Evolutionary conservation across 2,797 vertebrate species (phyloP).

Genomic region (Schizothorax lantsangensis): DNA sequence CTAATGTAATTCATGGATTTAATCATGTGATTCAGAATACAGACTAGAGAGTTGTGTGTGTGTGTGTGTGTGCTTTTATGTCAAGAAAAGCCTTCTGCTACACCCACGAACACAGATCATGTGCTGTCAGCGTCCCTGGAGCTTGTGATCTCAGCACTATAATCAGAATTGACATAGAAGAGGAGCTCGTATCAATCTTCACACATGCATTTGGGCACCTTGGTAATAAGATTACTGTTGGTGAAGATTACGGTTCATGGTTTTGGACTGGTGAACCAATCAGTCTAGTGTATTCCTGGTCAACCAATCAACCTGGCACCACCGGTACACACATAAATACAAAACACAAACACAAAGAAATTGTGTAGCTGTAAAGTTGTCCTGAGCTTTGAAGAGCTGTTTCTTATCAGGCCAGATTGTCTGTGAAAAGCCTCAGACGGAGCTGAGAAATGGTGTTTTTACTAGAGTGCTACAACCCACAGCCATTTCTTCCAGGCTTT

Average conservation of each 20-base stretch:
- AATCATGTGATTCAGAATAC: neutral
- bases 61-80: neutral
- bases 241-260: neutral
- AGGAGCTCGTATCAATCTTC: slow-evolving; percentile 24
- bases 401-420: slow-evolving; percentile 20
- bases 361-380: neutral
- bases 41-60: neutral
- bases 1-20: slow-evolving; percentile 15
- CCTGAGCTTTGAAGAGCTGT: slow-evolving; percentile 15
- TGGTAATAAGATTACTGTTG: slow-evolving; percentile 41
- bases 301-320: slow-evolving; percentile 6
- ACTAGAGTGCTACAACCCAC: slow-evolving; percentile 5
- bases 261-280: slow-evolving; percentile 5
- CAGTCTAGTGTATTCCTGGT: neutral
- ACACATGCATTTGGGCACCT: slow-evolving; percentile 9
- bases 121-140: slow-evolving; percentile 3
- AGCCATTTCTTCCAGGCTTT: neutral
- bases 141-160: slow-evolving; percentile 3
- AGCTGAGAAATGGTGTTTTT: slow-evolving; percentile 14
- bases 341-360: slow-evolving; percentile 4
- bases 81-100: neutral
- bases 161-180: slow-evolving; percentile 17
- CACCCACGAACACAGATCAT: neutral
- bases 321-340: neutral
- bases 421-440: neutral